Conservation (phyloP, 2,113 vertebrate genomes). For the Vulpes lagopus region DNA sequence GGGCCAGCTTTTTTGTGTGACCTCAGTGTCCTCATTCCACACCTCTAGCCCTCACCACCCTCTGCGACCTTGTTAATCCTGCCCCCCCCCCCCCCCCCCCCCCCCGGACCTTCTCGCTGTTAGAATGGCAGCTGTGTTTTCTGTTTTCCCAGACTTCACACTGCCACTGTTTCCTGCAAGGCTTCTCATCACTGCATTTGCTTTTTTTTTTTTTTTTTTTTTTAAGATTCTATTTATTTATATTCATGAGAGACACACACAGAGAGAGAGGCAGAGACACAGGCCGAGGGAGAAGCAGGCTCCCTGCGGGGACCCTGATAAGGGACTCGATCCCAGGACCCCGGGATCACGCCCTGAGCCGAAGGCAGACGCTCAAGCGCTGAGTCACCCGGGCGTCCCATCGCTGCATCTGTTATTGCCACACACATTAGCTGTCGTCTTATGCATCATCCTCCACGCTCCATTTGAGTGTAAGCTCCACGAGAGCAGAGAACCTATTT, state of each 20-base stretch:
- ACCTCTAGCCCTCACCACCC: not conserved
- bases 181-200: not conserved
- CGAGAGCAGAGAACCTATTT: not conserved
- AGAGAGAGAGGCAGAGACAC: no score
- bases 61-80: not conserved
- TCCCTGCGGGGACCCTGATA: no score
- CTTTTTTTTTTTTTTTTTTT: no score
- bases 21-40: not conserved
- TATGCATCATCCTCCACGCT: not conserved
- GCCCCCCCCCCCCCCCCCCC: not conserved
- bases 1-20: not conserved
- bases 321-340: no score
- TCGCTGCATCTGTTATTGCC: not conserved
- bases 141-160: not conserved
- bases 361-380: no score
- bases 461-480: not conserved
- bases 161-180: not conserved
- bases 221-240: no score
- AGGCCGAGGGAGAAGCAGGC: no score
- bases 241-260: no score
- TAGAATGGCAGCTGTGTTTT: not conserved
- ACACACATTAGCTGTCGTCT: not conserved
- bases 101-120: rapidly evolving
- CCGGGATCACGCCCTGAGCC: no score
- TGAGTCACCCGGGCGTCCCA: not conserved